phyloP scores from a whole-genome alignment of 2,113 vertebrate genomes.

The Xerus inauris region DNA sequence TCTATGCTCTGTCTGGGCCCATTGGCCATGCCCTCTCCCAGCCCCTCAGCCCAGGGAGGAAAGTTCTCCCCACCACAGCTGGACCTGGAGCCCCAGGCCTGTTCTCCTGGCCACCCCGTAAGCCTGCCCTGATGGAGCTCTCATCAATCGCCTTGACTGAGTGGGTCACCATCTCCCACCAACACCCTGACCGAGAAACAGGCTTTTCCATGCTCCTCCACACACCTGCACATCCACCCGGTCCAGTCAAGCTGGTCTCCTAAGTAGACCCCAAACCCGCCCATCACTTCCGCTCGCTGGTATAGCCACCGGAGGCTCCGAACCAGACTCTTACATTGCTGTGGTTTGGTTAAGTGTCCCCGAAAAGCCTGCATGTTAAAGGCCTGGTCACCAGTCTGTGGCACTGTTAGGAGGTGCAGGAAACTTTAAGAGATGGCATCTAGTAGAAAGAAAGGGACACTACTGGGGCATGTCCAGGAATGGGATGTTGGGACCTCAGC shows the following conservation, averaged over 20 bases:
- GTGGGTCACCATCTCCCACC: background rate
- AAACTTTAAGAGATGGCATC: background rate
- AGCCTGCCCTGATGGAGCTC: background rate
- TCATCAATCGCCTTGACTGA: fast-evolving
- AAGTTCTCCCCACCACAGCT: background rate
- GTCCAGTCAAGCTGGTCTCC: background rate
- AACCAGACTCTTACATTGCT: no score
- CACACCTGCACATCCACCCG: background rate
- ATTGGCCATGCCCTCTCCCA: fast-evolving
- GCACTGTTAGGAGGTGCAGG: background rate
- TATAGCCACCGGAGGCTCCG: background rate
- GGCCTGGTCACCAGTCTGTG: background rate
- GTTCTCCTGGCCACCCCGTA: background rate
- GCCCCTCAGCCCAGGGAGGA: background rate
- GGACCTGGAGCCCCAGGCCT: fast-evolving
- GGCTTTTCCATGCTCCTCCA: fast-evolving
- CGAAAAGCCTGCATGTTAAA: background rate
- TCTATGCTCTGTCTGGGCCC: no score
- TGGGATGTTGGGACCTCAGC: background rate
- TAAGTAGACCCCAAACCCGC: background rate
- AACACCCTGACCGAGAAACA: background rate
- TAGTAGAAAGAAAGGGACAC: background rate
- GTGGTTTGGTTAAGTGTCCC: background rate
- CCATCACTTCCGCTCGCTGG: background rate
- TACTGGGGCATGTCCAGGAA: no score